A percentile compares a stretch with the other conserved stretches of the same genome.
Conservation (phyloP, 37 sponge, comb jelly and placozoan species). For the Tethya wilhelma region DNA sequence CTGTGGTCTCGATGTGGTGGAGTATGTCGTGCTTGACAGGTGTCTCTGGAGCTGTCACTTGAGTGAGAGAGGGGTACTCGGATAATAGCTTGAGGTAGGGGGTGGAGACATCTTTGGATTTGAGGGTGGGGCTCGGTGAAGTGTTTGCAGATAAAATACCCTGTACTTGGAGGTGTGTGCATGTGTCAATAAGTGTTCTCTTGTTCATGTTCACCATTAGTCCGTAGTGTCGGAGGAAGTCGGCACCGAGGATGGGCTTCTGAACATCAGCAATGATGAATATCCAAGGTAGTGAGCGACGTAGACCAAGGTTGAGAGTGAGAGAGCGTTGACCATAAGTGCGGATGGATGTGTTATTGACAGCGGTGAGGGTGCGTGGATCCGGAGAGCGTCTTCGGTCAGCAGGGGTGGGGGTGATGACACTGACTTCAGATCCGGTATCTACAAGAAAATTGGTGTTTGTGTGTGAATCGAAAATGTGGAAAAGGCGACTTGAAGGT, state of each 20-base stretch:
- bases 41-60: constrained; percentile 8
- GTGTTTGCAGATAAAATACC: constrained; percentile 16
- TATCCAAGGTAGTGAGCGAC: constrained; percentile 61
- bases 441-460: constrained; percentile 53
- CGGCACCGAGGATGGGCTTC: constrained; percentile 70
- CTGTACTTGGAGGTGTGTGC: constrained; percentile 36
- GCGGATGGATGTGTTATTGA: constrained; percentile 19
- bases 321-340: constrained; percentile 45
- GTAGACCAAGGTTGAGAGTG: constrained; percentile 61
- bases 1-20: constrained; percentile 70
- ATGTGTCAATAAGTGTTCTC: constrained; percentile 25
- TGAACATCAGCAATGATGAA: constrained; percentile 75
- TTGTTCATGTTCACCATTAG: constrained; percentile 59
- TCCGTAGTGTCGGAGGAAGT: constrained; percentile 63
- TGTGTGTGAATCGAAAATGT: constrained; percentile 26
- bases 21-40: constrained; percentile 57
- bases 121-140: constrained; percentile 44
- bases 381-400: not conserved
- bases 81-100: constrained; percentile 40
- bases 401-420: constrained; percentile 29
- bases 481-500: constrained; percentile 51
- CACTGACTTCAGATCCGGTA: constrained; percentile 46
- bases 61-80: constrained; percentile 49
- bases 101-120: constrained; percentile 19
- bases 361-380: constrained; percentile 27